These are phyloP conservation scores for Clarias laeviceps DNA, from an alignment of 2,797 vertebrate genomes.

Conservation along the genomic window DNA sequence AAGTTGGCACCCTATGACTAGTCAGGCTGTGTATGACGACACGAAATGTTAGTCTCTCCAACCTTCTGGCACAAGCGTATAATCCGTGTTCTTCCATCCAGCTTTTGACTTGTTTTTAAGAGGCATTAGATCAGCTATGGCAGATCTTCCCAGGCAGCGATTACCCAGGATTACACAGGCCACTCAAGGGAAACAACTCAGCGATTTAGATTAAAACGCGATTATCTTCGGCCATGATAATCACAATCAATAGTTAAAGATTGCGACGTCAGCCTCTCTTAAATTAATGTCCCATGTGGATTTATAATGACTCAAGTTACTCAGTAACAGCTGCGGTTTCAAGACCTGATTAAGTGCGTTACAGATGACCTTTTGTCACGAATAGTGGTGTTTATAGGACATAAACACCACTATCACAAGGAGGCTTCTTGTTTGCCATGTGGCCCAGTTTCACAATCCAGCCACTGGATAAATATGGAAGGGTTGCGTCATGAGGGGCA, in stretches of 20 bases:
- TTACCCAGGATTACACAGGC: slow-evolving; percentile 50
- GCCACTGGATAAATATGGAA: too few species aligned
- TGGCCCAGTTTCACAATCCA: too few species aligned
- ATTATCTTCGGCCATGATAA: slow-evolving; percentile 38
- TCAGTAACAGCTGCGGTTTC: neutral
- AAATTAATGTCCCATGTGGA: neutral
- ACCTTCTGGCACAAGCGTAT: neutral
- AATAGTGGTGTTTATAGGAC: neutral
- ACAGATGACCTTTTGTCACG: neutral
- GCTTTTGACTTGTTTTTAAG: slow-evolving; percentile 33
- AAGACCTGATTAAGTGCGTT: neutral
- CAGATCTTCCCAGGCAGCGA: slow-evolving; percentile 26
- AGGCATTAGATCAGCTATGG: slow-evolving; percentile 26
- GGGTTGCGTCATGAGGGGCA: too few species aligned
- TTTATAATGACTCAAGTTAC: neutral
- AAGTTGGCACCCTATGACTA: neutral
- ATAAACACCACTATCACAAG: too few species aligned
- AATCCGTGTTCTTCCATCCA: neutral
- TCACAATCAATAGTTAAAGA: slow-evolving; percentile 50
- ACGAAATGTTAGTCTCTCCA: neutral
- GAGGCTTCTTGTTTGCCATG: too few species aligned
- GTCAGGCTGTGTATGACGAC: neutral
- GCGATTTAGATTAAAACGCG: slow-evolving; percentile 29
- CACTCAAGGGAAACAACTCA: slow-evolving; percentile 40
- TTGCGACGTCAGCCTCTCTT: neutral